Percentiles rank a stretch among this genome's conserved stretches.
These are phyloP conservation scores for Catharus minimus DNA, from an alignment of 2,113 vertebrate species.

Conservation along the genomic window DNA sequence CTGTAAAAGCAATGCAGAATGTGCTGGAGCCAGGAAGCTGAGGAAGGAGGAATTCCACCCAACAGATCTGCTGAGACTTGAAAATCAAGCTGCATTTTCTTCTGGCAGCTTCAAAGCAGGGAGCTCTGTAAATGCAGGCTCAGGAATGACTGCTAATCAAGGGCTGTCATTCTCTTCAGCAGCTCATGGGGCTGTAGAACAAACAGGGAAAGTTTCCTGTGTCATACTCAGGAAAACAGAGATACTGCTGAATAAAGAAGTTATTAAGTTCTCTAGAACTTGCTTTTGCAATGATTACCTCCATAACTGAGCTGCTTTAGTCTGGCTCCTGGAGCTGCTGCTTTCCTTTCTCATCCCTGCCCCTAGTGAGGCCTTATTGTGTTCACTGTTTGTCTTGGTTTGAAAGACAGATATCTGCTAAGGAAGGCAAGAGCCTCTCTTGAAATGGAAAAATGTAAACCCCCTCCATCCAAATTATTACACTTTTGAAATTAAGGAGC, in stretches of 20 bases:
- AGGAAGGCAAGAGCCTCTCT: too few relatives aligned
- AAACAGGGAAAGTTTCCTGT: background rate
- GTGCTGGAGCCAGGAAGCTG: conserved; percentile 1
- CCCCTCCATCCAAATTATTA: too few relatives aligned
- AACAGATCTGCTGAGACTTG: conserved; percentile 9
- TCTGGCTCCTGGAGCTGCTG: background rate
- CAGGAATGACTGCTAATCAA: background rate
- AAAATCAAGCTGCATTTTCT: conserved; percentile 17
- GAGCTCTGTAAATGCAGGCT: background rate
- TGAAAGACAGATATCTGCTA: too few relatives aligned
- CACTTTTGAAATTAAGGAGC: too few relatives aligned
- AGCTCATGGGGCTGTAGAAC: background rate
- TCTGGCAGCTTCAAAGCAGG: background rate
- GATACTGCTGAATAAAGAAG: background rate
- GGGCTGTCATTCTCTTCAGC: background rate
- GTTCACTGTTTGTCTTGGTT: background rate
- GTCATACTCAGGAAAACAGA: background rate
- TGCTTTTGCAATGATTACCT: background rate
- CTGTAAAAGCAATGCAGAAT: background rate
- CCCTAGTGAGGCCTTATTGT: background rate
- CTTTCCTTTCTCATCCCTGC: background rate
- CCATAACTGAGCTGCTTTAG: background rate
- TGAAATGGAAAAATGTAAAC: too few relatives aligned
- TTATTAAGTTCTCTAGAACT: background rate
- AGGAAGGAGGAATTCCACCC: conserved; percentile 36